These are phyloP conservation scores for Puffinus mauretanicus DNA, from an alignment of 2,113 vertebrate species.

Conservation along the genomic window DNA sequence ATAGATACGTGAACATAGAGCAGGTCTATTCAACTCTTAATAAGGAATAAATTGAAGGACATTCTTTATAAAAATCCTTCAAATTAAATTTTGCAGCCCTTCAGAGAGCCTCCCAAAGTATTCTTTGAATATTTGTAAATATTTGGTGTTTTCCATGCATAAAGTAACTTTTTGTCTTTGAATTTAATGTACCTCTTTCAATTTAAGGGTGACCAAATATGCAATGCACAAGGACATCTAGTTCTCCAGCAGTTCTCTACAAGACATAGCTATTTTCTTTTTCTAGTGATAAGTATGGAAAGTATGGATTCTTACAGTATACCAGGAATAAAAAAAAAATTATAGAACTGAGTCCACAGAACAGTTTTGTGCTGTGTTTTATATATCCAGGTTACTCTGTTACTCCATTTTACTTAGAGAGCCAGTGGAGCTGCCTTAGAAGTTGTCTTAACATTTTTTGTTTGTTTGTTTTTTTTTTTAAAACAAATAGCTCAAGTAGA, in stretches of 20 bases:
- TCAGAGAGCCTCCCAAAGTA: not conserved
- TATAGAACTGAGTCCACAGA: not conserved
- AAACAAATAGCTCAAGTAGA: not conserved
- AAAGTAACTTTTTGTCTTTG: not conserved
- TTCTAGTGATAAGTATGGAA: not conserved
- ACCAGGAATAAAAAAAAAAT: not conserved
- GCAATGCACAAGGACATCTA: not conserved
- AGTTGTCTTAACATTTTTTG: not conserved
- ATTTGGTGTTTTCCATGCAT: not conserved
- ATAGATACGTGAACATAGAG: not conserved
- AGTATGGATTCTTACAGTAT: not conserved
- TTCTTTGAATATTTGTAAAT: not conserved
- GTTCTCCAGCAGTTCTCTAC: not conserved
- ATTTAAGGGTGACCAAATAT: not conserved
- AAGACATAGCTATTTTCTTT: not conserved
- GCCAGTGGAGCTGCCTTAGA: not conserved
- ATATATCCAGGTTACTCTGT: not conserved
- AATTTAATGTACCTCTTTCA: not conserved
- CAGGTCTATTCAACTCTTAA: not conserved
- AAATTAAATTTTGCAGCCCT: not conserved
- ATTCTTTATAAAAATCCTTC: not conserved
- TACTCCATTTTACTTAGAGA: not conserved
- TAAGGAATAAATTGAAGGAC: not conserved
- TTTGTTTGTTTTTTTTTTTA: not conserved
- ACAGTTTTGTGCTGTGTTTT: not conserved